Base-by-base conservation (phyloP, 2,888 invertebrate genomes). In the Melolontha melolontha region DNA sequence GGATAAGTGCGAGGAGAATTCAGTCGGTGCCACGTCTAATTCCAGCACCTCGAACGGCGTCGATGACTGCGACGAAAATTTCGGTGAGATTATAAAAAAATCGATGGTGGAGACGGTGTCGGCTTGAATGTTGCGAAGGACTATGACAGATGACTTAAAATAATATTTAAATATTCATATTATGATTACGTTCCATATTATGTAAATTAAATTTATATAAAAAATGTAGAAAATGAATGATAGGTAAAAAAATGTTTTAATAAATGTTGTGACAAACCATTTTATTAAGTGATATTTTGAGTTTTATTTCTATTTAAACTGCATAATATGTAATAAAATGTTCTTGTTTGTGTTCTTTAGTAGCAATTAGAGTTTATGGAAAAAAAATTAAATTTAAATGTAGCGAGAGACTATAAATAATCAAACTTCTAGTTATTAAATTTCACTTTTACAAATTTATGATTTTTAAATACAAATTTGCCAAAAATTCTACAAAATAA, bases 31-130 rank as follows among this genome's bases (percentile, higher is more conserved):
- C 5, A 52, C 51, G 12, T 52, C 42, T 22, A 54, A 16, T 49
- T 47, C 42, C 27, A 50, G 17, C 27, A 34, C 34, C 16, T 34
- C 47, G 29, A 62, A 49, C 17, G 14, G 34, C 17, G 49, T 62
- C 49, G 86, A 85, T 52, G 84, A 87, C 65, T 85, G 85, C 76
- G 87, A 87, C 75, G 93, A 94, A 78, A 95, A 95, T 82, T 94
- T 95, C 79, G 95, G 95, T 64, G 95, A 95, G 85, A 92, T 96
- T 77, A 95, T 95, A 76, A 95, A 95, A 84, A 94, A 95, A 84
- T 93, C 94, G 72, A 94, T 95, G 89, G 94, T 95, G 80, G 95
- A 95, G 83, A 94, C 94, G 77, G 94, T 93, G 77, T 92, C 91
- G 77, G 93, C 93, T 85, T 94, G 90, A 88, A 67, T 11, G 12